Evolutionary conservation across 2,797 vertebrate species (phyloP), one percentile per base, ranked within the genome.

Genomic region (Gymnoscopelus microlampas): DNA sequence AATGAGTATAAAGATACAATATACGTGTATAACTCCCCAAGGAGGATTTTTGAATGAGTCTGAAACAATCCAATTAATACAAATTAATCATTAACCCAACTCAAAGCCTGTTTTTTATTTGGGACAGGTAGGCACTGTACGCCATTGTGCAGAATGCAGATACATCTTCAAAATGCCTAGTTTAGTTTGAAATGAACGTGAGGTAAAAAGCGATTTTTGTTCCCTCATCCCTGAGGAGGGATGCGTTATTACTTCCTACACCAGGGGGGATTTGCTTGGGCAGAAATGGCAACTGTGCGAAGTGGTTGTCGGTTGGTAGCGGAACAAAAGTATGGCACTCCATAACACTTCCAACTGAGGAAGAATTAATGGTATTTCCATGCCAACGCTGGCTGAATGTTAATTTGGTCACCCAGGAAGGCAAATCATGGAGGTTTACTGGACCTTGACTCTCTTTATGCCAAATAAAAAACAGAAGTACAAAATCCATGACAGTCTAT

Each of bases 361-460:
- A 56, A 26, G 59, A 74, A 80, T 63, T 68, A 76, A 70, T 59
- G 57, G 74, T 66, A 47, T 76, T 66, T 78, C 56, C 65, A 55
- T 0, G 24, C 62, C 47, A 49, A 75, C 60, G 59, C 59, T 64
- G 58, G 68, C 57, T 57, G 73, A 81, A 81, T 86, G 73, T 57
- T 70, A 83, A 83, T 75, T 49, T 47, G 12, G 47, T 35, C 14
- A 39, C 50, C 47, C 13, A 4, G 47, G 47, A 10, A 44, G 59
- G 70, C 4, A 48, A 68, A 63, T 73, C 47, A 6, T 8, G 39
- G 35, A 12, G n/a, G 73, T 82, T 66, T 70, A 63, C 68, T 77
- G 69, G 81, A 85, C 67, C 63, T 70, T 59, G 65, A 81, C 65
- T 81, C 32, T 29, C 61, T 74, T 64, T 68, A 53, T 35, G 70